These are phyloP conservation scores for Popillia japonica DNA, from an alignment of 1,140 invertebrate species.

Conservation along the genomic window DNA sequence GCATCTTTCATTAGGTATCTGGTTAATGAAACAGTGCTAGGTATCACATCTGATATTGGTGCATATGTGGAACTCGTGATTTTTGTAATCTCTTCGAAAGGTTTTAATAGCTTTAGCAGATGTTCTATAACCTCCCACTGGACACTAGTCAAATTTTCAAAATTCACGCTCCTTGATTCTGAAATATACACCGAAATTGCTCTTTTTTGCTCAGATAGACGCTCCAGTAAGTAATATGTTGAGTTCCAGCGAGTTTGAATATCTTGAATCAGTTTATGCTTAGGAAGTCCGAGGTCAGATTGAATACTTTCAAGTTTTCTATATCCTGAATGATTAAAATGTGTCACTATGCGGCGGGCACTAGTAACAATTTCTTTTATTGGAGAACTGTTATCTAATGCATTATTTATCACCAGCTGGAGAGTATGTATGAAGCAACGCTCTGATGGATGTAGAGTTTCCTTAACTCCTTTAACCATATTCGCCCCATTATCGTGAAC, in stretches of 20 bases:
- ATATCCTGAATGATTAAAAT: slow-evolving; percentile 31
- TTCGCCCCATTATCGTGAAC: slow-evolving; percentile 25
- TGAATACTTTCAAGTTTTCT: slow-evolving; percentile 7
- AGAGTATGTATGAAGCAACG: slow-evolving; percentile 14
- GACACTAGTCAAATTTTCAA: slow-evolving; percentile 30
- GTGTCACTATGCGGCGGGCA: neutral
- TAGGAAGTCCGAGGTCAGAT: slow-evolving; percentile 4
- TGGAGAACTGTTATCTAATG: slow-evolving; percentile 6
- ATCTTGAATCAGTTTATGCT: slow-evolving; percentile 43
- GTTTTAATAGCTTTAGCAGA: slow-evolving; percentile 41
- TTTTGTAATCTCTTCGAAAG: slow-evolving; percentile 48
- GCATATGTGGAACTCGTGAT: slow-evolving; percentile 39
- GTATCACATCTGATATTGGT: slow-evolving; percentile 44
- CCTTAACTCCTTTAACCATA: slow-evolving; percentile 17
- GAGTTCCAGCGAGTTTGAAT: slow-evolving; percentile 44
- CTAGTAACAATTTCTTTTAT: slow-evolving; percentile 7
- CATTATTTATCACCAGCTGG: slow-evolving; percentile 5
- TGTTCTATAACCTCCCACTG: slow-evolving; percentile 43
- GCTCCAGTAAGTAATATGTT: slow-evolving; percentile 43
- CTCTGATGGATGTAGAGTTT: neutral
- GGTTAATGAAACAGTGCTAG: slow-evolving; percentile 34
- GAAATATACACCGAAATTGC: slow-evolving; percentile 37
- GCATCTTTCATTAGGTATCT: slow-evolving; percentile 31
- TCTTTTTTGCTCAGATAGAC: slow-evolving; percentile 42
- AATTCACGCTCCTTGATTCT: slow-evolving; percentile 29